Conservation (phyloP, 2,113 vertebrate genomes). For the Actenoides hombroni region DNA sequence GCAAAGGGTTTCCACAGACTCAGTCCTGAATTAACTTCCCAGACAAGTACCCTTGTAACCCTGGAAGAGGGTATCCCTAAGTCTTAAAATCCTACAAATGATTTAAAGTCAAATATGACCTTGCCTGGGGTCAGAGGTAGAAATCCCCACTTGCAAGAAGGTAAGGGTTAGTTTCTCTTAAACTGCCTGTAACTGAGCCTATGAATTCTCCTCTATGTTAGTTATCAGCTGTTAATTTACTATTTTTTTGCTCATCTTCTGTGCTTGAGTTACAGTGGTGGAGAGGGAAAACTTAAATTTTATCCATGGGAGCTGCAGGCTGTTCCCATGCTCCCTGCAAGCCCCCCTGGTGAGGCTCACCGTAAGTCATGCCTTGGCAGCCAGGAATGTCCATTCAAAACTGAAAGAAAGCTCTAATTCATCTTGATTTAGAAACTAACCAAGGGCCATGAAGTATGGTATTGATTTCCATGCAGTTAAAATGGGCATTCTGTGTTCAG, state of each 20-base stretch:
- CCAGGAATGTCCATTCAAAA: neutral
- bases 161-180: rapidly evolving
- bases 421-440: neutral
- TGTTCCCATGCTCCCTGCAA: neutral
- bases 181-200: neutral
- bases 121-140: neutral
- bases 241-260: neutral
- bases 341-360: neutral
- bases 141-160: neutral
- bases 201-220: neutral
- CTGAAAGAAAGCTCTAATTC: neutral
- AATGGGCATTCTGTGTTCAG: neutral
- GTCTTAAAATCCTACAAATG: neutral
- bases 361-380: neutral
- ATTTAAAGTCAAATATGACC: neutral
- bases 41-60: neutral
- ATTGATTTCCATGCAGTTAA: neutral
- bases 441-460: neutral
- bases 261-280: neutral
- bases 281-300: neutral
- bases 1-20: neutral
- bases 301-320: neutral
- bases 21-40: neutral
- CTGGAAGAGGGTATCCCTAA: neutral
- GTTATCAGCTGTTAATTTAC: neutral